These are phyloP conservation scores for Paratrypauchen microcephalus DNA, from an alignment of 2,797 vertebrate species.

Conservation along the genomic window DNA sequence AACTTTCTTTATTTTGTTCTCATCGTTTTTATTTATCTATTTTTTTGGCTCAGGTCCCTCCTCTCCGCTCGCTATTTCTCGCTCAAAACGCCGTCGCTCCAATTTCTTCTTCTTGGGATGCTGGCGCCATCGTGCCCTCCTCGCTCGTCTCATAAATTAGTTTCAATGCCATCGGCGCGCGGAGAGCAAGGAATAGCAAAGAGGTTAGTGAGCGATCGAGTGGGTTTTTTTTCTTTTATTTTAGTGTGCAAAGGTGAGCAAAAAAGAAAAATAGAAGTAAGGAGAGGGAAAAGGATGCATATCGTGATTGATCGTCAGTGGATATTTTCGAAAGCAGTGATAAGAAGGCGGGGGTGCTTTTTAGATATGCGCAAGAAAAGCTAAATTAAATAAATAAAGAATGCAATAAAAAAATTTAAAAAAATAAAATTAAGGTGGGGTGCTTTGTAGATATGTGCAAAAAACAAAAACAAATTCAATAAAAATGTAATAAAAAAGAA, in stretches of 20 bases:
- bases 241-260: neutral
- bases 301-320: neutral
- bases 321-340: neutral
- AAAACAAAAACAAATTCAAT: too few species aligned
- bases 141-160: constrained; percentile 47
- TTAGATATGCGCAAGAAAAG: too few species aligned
- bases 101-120: neutral
- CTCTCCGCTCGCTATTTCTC: constrained; percentile 10
- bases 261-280: neutral
- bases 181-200: constrained; percentile 42
- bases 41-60: constrained; percentile 4
- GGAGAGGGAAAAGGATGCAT: neutral
- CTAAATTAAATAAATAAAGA: too few species aligned
- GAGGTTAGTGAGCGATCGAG: constrained; percentile 7
- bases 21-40: neutral
- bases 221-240: constrained; percentile 12
- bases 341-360: neutral
- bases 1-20: constrained; percentile 2
- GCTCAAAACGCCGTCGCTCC: constrained; percentile 1
- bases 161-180: constrained; percentile 36
- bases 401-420: too few species aligned
- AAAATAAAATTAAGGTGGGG: too few species aligned
- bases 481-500: too few species aligned
- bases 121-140: constrained; percentile 12
- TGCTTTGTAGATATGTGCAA: too few species aligned